A percentile compares a stretch with the other conserved stretches of the same genome.
These are phyloP conservation scores for Chlorops oryzae DNA, from an alignment of 1,140 invertebrate genomes.

Conservation along the genomic window DNA sequence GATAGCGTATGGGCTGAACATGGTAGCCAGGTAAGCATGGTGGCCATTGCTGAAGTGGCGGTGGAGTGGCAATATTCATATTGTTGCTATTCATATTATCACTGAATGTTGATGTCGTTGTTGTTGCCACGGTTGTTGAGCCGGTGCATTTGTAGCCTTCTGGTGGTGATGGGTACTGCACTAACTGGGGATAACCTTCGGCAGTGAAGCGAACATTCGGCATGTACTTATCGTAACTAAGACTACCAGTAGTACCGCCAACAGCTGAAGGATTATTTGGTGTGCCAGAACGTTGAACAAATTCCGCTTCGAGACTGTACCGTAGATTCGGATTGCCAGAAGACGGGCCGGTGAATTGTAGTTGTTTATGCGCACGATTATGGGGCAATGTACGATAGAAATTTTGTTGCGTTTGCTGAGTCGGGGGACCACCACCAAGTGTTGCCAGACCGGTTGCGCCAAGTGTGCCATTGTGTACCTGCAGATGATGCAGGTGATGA, in stretches of 20 bases:
- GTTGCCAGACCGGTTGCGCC: conserved; percentile 19
- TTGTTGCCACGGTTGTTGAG: conserved; percentile 23
- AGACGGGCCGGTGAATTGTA: conserved; percentile 52
- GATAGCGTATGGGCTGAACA: conserved; percentile 34
- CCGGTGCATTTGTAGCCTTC: conserved; percentile 55
- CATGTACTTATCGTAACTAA: conserved; percentile 53
- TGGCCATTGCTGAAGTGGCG: conserved; percentile 48
- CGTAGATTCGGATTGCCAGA: conserved; percentile 55
- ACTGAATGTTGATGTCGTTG: conserved; percentile 39
- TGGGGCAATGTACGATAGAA: conserved; percentile 67
- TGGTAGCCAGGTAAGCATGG: conserved; percentile 49
- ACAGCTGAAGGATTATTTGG: too few relatives aligned
- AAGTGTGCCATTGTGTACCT: conserved; percentile 20
- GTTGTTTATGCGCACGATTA: conserved; percentile 55
- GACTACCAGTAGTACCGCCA: conserved; percentile 37
- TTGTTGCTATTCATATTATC: too few relatives aligned
- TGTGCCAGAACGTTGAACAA: conserved; percentile 51
- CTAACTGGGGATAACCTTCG: conserved; percentile 64
- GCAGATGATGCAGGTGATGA: conserved; percentile 27
- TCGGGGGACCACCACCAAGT: conserved; percentile 8
- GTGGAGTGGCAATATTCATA: conserved; percentile 30
- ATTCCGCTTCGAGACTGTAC: conserved; percentile 63
- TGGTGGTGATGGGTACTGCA: conserved; percentile 63
- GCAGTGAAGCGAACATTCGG: conserved; percentile 68
- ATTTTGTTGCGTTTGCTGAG: conserved; percentile 46